These are phyloP conservation scores for Rhinophrynus dorsalis DNA, from an alignment of 2,797 vertebrate genomes.

Conservation along the genomic window DNA sequence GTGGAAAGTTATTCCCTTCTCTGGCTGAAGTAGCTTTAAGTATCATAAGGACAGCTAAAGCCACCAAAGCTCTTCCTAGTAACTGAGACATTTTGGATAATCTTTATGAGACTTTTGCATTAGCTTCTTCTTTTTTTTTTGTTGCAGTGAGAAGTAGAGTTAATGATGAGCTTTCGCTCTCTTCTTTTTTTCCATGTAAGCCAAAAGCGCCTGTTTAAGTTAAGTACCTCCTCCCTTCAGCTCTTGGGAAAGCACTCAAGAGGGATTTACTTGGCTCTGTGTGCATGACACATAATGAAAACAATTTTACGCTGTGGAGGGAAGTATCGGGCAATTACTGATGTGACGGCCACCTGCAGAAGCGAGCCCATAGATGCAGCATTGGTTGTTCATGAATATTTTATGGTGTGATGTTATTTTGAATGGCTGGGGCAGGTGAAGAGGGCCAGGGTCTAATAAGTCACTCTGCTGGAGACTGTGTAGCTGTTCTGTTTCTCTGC, in stretches of 20 bases:
- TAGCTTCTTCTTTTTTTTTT: constrained; percentile 88
- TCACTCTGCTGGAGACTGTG: constrained; percentile 98
- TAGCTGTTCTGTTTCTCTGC: constrained; percentile 88
- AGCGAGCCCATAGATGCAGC: constrained; percentile 78
- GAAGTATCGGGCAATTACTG: constrained; percentile 98
- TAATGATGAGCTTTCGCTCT: constrained; percentile 92
- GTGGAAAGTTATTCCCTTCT: constrained; percentile 97
- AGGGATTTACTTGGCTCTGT: constrained; percentile 92
- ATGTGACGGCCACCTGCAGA: constrained; percentile 99
- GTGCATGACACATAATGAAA: constrained; percentile 99
- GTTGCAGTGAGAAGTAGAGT: constrained; percentile 85
- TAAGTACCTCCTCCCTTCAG: constrained; percentile 92
- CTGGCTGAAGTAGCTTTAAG: constrained; percentile 85
- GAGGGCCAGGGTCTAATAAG: constrained; percentile 89
- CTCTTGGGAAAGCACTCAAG: constrained; percentile 94
- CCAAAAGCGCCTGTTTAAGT: constrained; percentile 95
- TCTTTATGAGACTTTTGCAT: constrained; percentile 83
- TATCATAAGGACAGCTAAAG: constrained; percentile 82
- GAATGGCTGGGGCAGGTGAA: constrained; percentile 95
- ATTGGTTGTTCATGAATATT: constrained; percentile 94
- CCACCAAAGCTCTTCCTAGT: constrained; percentile 80
- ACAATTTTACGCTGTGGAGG: constrained; percentile 98
- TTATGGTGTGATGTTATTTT: constrained; percentile 96
- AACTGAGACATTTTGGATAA: constrained; percentile 96
- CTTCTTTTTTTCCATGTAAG: constrained; percentile 74